A percentile compares a stretch with the other conserved stretches of the same genome.
These are phyloP conservation scores for Ellobium chinense DNA, from an alignment of 2,888 invertebrate genomes.

Conservation along the genomic window DNA sequence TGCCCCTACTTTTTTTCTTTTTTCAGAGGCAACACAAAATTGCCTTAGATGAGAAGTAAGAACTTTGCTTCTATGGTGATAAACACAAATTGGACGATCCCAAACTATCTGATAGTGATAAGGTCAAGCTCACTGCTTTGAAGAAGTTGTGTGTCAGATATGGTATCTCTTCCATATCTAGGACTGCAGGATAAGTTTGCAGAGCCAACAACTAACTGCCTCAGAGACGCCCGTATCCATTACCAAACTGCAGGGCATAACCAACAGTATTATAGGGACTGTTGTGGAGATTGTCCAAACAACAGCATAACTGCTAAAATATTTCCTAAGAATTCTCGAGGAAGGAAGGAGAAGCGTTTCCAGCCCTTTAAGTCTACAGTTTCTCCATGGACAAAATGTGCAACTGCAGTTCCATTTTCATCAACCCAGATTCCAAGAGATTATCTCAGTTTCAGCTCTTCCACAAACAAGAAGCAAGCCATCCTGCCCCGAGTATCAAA, in stretches of 20 bases:
- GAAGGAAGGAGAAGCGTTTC: slow-evolving; percentile 31
- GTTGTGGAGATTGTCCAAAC: slow-evolving; percentile 20
- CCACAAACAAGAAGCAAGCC: slow-evolving; percentile 8
- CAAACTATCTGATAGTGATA: no score
- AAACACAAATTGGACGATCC: no score
- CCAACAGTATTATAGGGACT: slow-evolving; percentile 13
- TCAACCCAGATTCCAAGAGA: slow-evolving; percentile 15
- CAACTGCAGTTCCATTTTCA: not conserved
- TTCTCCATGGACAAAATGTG: slow-evolving; percentile 20
- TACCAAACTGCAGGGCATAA: no score
- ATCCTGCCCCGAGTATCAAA: not conserved
- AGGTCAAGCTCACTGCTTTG: no score
- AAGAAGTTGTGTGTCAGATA: no score
- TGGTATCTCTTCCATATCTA: slow-evolving; percentile 20
- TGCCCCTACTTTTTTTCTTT: no score
- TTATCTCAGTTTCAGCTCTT: slow-evolving; percentile 20
- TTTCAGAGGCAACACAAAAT: no score
- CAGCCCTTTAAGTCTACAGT: slow-evolving; percentile 25
- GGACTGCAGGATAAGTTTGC: slow-evolving; percentile 23
- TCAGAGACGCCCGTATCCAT: not conserved
- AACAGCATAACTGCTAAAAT: not conserved
- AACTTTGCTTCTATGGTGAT: no score
- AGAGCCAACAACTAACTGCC: not conserved
- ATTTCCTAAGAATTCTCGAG: slow-evolving; percentile 11
- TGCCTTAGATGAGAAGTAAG: no score